Percentiles rank a stretch among this genome's conserved stretches.
phyloP scores from a whole-genome alignment of 2,888 invertebrate genomes.

The Strigamia maritima region DNA sequence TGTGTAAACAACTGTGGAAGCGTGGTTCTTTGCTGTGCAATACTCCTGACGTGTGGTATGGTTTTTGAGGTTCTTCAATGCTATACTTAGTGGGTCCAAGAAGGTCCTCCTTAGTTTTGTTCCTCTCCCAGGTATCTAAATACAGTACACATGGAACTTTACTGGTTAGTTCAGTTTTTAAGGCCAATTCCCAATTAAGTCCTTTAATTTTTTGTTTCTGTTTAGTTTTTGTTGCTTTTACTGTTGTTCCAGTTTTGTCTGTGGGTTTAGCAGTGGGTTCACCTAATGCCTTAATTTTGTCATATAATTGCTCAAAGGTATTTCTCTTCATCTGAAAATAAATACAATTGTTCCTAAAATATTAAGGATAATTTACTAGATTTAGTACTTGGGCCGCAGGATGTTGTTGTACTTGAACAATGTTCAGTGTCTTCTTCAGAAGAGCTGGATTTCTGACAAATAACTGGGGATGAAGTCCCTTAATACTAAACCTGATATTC shows the following conservation, averaged over 20 bases:
- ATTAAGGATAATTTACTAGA: background rate
- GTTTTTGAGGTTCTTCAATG: background rate
- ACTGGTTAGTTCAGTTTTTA: background rate
- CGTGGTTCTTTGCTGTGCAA: background rate
- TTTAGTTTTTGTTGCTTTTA: background rate
- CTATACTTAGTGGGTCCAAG: background rate
- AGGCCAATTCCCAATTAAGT: background rate
- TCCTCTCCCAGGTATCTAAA: background rate
- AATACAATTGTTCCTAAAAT: background rate
- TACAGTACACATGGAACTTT: background rate
- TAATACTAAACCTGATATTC: background rate
- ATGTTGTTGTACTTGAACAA: background rate
- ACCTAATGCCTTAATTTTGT: background rate
- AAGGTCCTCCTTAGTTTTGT: background rate
- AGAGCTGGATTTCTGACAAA: background rate
- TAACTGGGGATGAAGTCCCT: background rate
- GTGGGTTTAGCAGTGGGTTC: background rate
- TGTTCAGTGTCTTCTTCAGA: background rate
- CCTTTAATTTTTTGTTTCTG: background rate
- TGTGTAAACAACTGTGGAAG: background rate
- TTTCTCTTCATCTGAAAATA: background rate
- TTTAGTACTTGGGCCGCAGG: background rate
- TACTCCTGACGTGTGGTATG: background rate
- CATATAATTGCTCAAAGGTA: background rate
- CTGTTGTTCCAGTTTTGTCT: background rate